Conservation (phyloP, 1,140 invertebrate species). For the Akabosia matsudoensis region DNA sequence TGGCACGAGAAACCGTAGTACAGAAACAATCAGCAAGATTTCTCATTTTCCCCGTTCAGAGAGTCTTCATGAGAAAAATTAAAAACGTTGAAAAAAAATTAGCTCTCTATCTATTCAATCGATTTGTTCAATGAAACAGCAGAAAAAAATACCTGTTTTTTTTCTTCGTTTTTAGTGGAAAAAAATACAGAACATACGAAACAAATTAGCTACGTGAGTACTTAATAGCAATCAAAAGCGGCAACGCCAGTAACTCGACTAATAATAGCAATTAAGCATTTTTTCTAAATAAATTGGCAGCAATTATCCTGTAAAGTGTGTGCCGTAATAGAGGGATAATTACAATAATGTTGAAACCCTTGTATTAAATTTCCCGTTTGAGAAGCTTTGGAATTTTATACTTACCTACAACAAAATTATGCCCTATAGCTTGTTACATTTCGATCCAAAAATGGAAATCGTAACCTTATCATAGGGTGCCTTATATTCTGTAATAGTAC, state of each 20-base stretch:
- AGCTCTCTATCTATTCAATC: neutral
- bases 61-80: no score
- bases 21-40: neutral
- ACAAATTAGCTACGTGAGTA: neutral
- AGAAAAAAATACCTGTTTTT: neutral
- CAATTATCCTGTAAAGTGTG: neutral
- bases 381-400: no score
- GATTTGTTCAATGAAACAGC: neutral
- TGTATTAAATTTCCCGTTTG: neutral
- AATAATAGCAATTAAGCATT: neutral
- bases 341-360: neutral
- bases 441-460: no score
- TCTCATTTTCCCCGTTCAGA: neutral
- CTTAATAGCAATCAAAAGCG: neutral
- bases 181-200: neutral
- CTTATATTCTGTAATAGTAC: no score
- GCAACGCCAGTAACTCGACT: neutral
- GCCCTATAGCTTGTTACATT: no score
- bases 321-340: neutral
- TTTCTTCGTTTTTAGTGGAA: neutral
- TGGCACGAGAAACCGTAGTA: neutral
- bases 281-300: neutral
- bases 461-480: no score
- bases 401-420: no score
- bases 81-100: neutral